Evolutionary conservation across 1,140 invertebrate genomes (phyloP).

Genomic region (Cyrtorhinus lividipennis): DNA sequence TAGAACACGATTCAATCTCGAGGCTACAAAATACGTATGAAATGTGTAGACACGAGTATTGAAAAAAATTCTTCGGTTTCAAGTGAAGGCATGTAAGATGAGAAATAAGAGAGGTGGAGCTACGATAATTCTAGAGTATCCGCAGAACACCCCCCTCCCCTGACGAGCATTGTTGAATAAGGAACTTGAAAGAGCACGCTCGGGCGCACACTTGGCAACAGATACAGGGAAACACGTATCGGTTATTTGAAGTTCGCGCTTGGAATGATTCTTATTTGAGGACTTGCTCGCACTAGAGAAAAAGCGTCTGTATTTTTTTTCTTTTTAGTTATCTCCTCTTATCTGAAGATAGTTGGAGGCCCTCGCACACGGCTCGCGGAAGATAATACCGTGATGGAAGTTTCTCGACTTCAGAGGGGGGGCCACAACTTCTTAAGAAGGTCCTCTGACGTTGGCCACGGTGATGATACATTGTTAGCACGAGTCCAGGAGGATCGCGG

Average conservation of each 20-base stretch:
- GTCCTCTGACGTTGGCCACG: neutral
- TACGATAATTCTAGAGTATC: neutral
- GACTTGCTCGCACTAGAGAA: neutral
- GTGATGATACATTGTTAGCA: conserved; percentile 1
- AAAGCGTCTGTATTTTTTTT: neutral
- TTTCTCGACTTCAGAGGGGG: neutral
- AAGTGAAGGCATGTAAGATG: no score
- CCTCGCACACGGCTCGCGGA: neutral
- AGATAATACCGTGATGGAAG: neutral
- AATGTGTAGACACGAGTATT: no score
- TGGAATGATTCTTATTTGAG: neutral
- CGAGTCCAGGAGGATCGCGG: neutral
- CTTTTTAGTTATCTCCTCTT: neutral
- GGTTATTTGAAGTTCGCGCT: neutral
- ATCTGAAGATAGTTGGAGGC: neutral
- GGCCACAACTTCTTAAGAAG: neutral
- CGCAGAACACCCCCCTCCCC: neutral
- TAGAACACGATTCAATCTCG: no score
- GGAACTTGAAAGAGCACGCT: neutral
- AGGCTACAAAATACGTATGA: no score
- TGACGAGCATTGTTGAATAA: neutral
- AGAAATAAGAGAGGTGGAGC: no score
- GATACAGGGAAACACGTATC: neutral
- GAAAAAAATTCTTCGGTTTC: no score
- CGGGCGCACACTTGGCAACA: neutral